These are phyloP conservation scores for Eumeta japonica DNA, from an alignment of 1,140 invertebrate genomes.

Conservation along the genomic window DNA sequence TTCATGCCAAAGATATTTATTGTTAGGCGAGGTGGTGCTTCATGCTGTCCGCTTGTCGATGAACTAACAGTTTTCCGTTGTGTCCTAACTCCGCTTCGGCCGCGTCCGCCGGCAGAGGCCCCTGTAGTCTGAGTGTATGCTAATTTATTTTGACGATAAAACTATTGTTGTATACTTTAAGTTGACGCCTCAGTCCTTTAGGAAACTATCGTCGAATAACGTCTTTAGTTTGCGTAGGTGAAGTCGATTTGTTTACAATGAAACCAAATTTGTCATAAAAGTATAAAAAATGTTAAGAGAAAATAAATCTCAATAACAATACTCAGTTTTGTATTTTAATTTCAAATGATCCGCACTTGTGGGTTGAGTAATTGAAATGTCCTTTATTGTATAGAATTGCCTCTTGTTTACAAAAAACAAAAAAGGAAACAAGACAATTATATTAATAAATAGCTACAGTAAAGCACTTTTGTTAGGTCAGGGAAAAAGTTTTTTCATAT, in stretches of 20 bases:
- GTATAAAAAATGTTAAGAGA: conserved; percentile 30
- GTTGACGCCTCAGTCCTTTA: neutral
- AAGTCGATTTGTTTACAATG: conserved; percentile 31
- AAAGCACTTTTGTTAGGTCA: too few species aligned
- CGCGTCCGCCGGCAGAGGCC: conserved; percentile 8
- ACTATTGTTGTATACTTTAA: conserved; percentile 25
- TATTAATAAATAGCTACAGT: too few species aligned
- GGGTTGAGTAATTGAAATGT: too few species aligned
- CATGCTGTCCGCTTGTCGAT: conserved; percentile 16
- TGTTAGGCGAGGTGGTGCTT: conserved; percentile 31
- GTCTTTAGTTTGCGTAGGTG: conserved; percentile 40
- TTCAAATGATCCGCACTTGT: conserved; percentile 30
- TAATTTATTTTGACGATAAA: conserved; percentile 7
- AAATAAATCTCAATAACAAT: conserved; percentile 49
- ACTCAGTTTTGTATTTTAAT: conserved; percentile 52
- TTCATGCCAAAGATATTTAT: conserved; percentile 58
- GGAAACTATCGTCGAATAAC: too few species aligned
- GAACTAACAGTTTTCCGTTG: conserved; percentile 16
- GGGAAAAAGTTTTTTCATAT: too few species aligned
- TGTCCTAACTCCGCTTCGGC: conserved; percentile 7
- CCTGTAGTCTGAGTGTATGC: conserved; percentile 12
- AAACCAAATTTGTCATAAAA: conserved; percentile 42
- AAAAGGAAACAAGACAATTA: too few species aligned
- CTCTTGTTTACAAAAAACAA: too few species aligned
- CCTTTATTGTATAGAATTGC: too few species aligned